These are phyloP conservation scores for Caerostris extrusa DNA, from an alignment of 1,140 invertebrate species.

Conservation along the genomic window DNA sequence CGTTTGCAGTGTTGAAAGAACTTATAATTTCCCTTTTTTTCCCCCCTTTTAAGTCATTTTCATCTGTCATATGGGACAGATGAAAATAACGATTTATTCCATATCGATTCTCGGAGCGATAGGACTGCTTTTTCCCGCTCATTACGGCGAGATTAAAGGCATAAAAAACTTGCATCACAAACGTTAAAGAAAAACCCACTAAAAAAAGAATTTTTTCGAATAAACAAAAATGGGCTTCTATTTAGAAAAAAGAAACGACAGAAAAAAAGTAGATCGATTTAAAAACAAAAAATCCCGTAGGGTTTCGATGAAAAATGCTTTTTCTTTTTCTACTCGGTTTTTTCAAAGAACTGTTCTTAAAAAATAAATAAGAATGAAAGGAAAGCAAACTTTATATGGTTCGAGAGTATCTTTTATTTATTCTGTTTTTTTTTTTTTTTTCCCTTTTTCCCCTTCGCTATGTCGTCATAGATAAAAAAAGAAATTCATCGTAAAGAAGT, in stretches of 20 bases:
- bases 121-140: constrained; percentile 38
- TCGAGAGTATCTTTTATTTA: not conserved
- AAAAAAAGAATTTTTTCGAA: not conserved
- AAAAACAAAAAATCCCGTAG: constrained; percentile 59
- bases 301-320: constrained; percentile 52
- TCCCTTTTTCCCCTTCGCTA: not conserved
- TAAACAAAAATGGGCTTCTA: not conserved
- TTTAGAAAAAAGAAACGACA: not conserved
- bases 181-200: not conserved
- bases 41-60: constrained; percentile 17
- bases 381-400: constrained; percentile 4
- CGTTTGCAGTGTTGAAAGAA: not conserved
- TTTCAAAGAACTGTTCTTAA: constrained; percentile 18
- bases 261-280: constrained; percentile 17
- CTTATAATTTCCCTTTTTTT: not conserved
- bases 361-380: not conserved
- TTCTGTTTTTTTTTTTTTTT: not conserved
- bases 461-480: constrained; percentile 27
- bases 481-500: constrained; percentile 24
- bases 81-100: constrained; percentile 71
- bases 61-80: constrained; percentile 47
- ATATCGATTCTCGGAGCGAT: constrained; percentile 37
- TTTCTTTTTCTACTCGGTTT: not conserved
- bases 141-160: constrained; percentile 28
- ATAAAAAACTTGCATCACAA: not conserved